Conservation (phyloP, 37 sponge, comb jelly and placozoan genomes). For the Crambe crambe region DNA sequence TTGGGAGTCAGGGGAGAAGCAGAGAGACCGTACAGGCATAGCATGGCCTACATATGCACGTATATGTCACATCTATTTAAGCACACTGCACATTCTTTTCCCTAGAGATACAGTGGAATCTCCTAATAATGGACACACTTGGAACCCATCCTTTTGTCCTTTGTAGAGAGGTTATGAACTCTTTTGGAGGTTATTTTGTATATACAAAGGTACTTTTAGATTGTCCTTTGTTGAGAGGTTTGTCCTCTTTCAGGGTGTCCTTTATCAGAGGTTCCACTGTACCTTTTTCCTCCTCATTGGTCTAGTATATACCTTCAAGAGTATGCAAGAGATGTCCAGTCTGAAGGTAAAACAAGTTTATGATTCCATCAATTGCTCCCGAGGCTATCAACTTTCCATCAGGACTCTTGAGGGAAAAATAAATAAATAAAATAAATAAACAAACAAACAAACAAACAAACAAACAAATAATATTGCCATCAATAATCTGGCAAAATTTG, state of each 20-base stretch:
- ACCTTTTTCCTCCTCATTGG: neutral
- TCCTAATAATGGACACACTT: too few relatives aligned
- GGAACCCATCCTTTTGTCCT: too few relatives aligned
- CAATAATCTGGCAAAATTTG: too few relatives aligned
- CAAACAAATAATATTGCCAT: too few relatives aligned
- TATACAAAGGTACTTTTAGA: too few relatives aligned
- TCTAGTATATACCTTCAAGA: slow-evolving; percentile 64
- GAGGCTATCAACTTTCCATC: slow-evolving; percentile 90
- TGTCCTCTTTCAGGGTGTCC: neutral
- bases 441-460: too few relatives aligned
- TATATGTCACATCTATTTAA: too few relatives aligned
- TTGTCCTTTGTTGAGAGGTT: too few relatives aligned
- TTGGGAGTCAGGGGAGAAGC: slow-evolving; percentile 94
- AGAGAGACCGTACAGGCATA: slow-evolving; percentile 94
- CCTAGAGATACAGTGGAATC: too few relatives aligned
- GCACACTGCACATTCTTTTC: too few relatives aligned
- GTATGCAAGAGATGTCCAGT: slow-evolving; percentile 86
- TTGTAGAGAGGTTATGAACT: too few relatives aligned
- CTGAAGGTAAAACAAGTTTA: slow-evolving; percentile 90
- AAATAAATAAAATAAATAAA: neutral
- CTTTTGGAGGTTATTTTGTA: too few relatives aligned
- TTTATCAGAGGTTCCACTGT: neutral
- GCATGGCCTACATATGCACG: slow-evolving; percentile 82
- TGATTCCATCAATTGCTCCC: slow-evolving; percentile 97
- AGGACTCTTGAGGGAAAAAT: slow-evolving; percentile 75